Evolutionary conservation across 2,888 invertebrate genomes (phyloP).

Genomic region (Nomada goodeniana): DNA sequence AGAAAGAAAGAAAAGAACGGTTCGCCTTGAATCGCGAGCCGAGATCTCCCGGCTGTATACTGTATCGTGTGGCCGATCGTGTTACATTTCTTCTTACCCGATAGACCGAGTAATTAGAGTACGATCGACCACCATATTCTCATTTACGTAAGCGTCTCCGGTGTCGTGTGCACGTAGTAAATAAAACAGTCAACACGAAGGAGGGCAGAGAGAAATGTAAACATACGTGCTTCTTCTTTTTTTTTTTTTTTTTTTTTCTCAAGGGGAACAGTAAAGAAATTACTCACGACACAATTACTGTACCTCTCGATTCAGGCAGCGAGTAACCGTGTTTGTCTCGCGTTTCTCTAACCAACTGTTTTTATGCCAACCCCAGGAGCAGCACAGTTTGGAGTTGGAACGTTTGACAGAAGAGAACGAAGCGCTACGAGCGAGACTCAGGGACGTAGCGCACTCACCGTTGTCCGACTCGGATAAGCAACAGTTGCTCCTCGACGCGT

Average conservation of each 20-base stretch:
- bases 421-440: conserved; percentile 89
- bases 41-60: conserved; percentile 32
- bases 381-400: conserved; percentile 87
- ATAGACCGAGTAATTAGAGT: conserved; percentile 44
- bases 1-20: not conserved
- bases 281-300: too few relatives aligned
- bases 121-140: conserved; percentile 42
- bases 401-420: conserved; percentile 92
- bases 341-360: not conserved
- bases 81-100: conserved; percentile 35
- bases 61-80: conserved; percentile 24
- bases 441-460: conserved; percentile 92
- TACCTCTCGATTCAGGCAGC: too few relatives aligned
- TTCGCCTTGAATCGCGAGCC: conserved; percentile 32
- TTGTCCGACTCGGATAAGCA: conserved; percentile 93
- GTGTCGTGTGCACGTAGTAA: not conserved
- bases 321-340: not conserved
- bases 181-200: not conserved
- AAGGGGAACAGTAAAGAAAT: too few relatives aligned
- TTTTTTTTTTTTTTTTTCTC: too few relatives aligned
- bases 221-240: not conserved
- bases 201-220: not conserved
- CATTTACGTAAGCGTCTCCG: conserved; percentile 49
- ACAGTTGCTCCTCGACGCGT: conserved; percentile 90
- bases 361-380: conserved; percentile 83